Percentiles rank a stretch among this genome's conserved stretches.
These are phyloP conservation scores for Pelobates cultripes DNA, from an alignment of 2,797 vertebrate species.

Conservation along the genomic window DNA sequence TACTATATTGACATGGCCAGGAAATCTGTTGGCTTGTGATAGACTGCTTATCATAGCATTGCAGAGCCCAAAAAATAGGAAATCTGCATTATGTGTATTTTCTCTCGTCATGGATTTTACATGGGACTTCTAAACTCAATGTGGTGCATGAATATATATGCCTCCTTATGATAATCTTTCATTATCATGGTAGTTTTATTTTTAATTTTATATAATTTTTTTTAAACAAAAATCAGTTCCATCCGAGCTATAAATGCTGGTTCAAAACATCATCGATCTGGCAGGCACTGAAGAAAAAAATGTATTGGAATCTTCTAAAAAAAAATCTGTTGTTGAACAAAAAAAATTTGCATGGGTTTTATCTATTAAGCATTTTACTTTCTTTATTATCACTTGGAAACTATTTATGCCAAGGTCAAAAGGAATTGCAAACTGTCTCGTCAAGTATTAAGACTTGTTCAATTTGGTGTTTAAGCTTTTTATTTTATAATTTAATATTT, in stretches of 20 bases:
- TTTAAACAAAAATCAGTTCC: too few species aligned
- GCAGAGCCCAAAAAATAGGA: slow-evolving; percentile 5
- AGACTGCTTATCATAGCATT: slow-evolving; percentile 23
- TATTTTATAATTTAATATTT: not conserved
- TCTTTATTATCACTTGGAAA: slow-evolving; percentile 8
- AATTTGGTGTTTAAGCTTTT: not conserved
- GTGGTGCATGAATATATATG: slow-evolving; percentile 7
- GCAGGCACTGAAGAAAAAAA: slow-evolving; percentile 16
- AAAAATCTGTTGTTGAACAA: not conserved
- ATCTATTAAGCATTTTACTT: not conserved
- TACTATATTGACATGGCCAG: too few species aligned
- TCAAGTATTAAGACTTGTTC: slow-evolving; percentile 29
- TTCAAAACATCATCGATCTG: slow-evolving; percentile 10
- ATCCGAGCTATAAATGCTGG: slow-evolving; percentile 6
- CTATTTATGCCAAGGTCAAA: slow-evolving; percentile 25
- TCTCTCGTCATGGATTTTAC: slow-evolving; percentile 30
- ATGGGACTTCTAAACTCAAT: not conserved
- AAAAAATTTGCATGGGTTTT: not conserved
- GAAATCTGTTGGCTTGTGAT: not conserved
- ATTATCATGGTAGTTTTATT: not conserved
- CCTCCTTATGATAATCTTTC: slow-evolving; percentile 23
- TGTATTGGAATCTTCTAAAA: slow-evolving; percentile 5
- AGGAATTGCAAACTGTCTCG: slow-evolving; percentile 1
- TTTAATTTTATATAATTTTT: too few species aligned
- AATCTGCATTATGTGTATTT: slow-evolving; percentile 12